Evolutionary conservation across 2,797 vertebrate species (phyloP).

Genomic region (Paguma larvata): DNA sequence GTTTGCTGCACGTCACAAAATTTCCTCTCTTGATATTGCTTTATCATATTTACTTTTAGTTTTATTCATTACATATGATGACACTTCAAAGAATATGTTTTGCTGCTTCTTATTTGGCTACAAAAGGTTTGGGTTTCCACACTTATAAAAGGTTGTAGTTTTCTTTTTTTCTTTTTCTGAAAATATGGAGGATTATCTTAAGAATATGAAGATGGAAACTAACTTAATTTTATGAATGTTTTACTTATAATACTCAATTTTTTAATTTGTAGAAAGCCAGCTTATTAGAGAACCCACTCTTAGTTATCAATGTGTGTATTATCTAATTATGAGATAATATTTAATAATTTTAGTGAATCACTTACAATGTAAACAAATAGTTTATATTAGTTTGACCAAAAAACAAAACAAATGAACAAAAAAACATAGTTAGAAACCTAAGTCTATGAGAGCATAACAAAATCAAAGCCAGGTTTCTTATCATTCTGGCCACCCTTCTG

Average conservation of each 20-base stretch:
- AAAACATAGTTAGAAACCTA: background rate
- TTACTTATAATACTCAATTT: background rate
- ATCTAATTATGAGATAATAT: constrained; percentile 15
- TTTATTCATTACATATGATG: background rate
- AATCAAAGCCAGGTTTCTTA: background rate
- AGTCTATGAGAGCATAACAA: background rate
- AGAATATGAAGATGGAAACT: constrained; percentile 3
- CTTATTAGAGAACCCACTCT: background rate
- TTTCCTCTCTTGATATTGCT: background rate
- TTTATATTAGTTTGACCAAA: constrained; percentile 29
- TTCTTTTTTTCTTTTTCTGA: background rate
- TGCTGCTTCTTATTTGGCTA: background rate
- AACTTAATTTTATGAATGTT: background rate
- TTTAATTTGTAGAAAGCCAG: background rate
- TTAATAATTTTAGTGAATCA: constrained; percentile 10
- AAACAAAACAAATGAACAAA: background rate
- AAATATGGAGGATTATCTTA: constrained; percentile 26
- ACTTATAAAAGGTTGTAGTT: background rate
- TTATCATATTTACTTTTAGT: background rate
- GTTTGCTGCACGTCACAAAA: background rate
- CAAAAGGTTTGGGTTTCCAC: background rate
- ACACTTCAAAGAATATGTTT: constrained; percentile 11
- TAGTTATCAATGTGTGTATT: background rate
- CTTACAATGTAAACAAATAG: background rate
- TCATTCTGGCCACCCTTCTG: background rate